phyloP scores from a whole-genome alignment of 2,797 vertebrate genomes.

The Yasuhikotakia modesta region DNA sequence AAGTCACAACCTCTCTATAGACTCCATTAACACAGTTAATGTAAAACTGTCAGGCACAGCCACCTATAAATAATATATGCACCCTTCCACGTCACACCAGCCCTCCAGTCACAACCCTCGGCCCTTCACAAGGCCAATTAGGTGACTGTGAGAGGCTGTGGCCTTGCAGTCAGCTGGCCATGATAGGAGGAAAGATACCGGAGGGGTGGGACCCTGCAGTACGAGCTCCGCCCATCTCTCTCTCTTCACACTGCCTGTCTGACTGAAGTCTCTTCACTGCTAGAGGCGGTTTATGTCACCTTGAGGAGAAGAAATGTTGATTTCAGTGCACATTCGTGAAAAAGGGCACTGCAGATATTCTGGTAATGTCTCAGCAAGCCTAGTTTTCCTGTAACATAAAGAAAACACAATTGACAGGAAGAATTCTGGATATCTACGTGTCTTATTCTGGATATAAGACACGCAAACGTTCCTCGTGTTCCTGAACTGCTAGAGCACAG shows the following conservation, averaged over 20 bases:
- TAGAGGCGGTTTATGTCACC: conserved; percentile 38
- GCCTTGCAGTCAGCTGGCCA: conserved; percentile 70
- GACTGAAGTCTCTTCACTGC: conserved; percentile 25
- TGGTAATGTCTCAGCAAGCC: conserved; percentile 6
- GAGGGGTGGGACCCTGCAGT: conserved; percentile 68
- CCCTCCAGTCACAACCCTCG: conserved; percentile 66
- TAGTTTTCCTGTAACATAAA: background rate
- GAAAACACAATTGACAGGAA: background rate
- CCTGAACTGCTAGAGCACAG: too few species aligned
- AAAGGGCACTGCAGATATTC: background rate
- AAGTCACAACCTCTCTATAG: conserved; percentile 61
- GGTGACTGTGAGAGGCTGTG: conserved; percentile 73
- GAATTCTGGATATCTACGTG: conserved; percentile 1
- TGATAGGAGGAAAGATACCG: conserved; percentile 59
- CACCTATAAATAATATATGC: conserved; percentile 82
- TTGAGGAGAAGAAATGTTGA: conserved; percentile 19
- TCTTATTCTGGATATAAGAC: too few species aligned
- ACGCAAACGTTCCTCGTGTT: too few species aligned
- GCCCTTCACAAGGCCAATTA: conserved; percentile 71
- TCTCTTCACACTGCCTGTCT: conserved; percentile 30
- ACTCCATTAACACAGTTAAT: conserved; percentile 81
- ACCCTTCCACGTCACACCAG: conserved; percentile 71
- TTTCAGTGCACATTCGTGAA: background rate
- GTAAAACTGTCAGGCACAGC: conserved; percentile 74
- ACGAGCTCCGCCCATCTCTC: conserved; percentile 53